These are phyloP conservation scores for Myotis brandtii DNA, from an alignment of 2,113 vertebrate genomes.

Conservation along the genomic window DNA sequence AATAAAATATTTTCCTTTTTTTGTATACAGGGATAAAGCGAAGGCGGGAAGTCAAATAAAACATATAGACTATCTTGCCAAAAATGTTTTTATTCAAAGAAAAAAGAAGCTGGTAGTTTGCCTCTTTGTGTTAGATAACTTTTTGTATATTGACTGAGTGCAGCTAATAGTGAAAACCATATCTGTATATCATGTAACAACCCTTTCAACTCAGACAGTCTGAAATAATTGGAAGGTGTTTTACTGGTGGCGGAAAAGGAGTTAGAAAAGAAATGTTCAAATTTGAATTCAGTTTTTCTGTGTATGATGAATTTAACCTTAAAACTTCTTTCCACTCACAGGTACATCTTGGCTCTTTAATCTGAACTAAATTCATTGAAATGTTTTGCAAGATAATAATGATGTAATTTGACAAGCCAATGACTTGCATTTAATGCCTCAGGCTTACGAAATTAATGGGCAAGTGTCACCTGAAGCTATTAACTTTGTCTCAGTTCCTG, in stretches of 20 bases:
- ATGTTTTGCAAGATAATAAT: slow-evolving; percentile 41
- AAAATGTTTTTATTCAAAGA: not conserved
- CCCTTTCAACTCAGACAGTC: not conserved
- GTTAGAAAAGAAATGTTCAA: not conserved
- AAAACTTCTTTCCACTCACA: not conserved
- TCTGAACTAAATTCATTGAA: slow-evolving; percentile 24
- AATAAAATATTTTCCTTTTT: not conserved
- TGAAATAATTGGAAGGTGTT: not conserved
- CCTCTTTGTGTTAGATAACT: not conserved
- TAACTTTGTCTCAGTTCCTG: slow-evolving; percentile 49
- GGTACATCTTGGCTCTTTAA: not conserved
- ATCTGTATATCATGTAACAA: not conserved
- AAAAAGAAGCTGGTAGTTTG: not conserved
- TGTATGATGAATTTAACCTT: slow-evolving; percentile 38
- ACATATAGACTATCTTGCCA: not conserved
- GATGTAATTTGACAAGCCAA: slow-evolving; percentile 55
- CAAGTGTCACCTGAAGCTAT: slow-evolving; percentile 48
- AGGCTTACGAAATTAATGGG: slow-evolving; percentile 35
- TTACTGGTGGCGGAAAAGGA: not conserved
- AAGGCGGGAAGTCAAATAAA: not conserved
- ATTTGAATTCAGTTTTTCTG: slow-evolving; percentile 4
- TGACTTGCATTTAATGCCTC: slow-evolving; percentile 60
- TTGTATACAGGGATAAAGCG: not conserved
- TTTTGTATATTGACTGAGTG: not conserved
- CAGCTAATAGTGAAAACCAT: not conserved